Conservation (phyloP, 1,140 invertebrate genomes). For the Trichogramma pretiosum region DNA sequence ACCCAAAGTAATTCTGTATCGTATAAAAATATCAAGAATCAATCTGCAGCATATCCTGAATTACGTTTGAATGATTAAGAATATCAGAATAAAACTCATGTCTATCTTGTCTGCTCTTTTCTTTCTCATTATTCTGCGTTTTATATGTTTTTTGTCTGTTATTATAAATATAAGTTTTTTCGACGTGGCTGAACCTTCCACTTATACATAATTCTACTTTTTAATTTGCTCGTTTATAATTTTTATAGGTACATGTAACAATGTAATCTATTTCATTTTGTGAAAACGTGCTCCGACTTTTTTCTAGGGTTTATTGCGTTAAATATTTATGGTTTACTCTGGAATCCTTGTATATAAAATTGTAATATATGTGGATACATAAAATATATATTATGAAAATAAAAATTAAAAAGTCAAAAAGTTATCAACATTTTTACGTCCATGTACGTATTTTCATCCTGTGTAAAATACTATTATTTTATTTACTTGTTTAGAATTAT, state of each 20-base stretch:
- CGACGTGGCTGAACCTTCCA: conserved; percentile 1
- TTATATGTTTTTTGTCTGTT: conserved; percentile 11
- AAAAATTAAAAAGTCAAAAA: conserved; percentile 18
- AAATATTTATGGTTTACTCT: conserved; percentile 4
- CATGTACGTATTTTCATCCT: no score
- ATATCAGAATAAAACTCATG: no score
- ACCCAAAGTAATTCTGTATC: no score
- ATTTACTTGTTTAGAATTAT: no score
- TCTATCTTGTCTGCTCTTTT: conserved; percentile 7
- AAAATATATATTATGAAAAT: conserved; percentile 21
- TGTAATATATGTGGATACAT: conserved; percentile 20
- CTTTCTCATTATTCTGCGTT: conserved; percentile 15
- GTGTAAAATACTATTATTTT: no score
- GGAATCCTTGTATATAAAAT: conserved; percentile 16
- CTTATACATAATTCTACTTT: conserved; percentile 11
- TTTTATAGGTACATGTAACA: no score
- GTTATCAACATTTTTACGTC: conserved; percentile 7
- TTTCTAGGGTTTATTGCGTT: conserved; percentile 13
- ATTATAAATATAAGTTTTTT: conserved; percentile 7
- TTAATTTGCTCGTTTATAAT: conserved; percentile 10
- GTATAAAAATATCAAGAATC: no score
- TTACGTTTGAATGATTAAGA: no score
- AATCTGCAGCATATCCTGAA: no score
- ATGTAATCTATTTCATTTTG: no score
- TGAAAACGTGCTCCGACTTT: no score